Evolutionary conservation across 1,140 invertebrate species (phyloP).

Genomic region (Tribolium castaneum): DNA sequence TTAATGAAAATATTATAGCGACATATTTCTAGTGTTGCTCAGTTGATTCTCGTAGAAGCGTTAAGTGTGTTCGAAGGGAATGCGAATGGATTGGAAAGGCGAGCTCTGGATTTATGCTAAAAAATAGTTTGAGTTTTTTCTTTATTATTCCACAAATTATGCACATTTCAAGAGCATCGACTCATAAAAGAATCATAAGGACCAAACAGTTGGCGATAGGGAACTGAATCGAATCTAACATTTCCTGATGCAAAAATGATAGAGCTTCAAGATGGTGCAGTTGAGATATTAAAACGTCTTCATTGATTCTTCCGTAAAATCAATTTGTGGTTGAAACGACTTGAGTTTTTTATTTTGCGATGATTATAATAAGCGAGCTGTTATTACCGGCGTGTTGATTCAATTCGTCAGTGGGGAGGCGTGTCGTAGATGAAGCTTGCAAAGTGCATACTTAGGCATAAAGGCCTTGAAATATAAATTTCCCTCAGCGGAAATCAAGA

Average conservation of each 20-base stretch:
- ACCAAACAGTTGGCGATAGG: background rate
- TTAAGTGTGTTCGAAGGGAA: no score
- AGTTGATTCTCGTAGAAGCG: no score
- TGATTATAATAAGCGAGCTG: background rate
- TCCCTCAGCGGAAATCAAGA: slow-evolving; percentile 56
- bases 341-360: background rate
- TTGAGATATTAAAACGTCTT: background rate
- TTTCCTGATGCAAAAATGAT: background rate
- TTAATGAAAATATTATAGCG: no score
- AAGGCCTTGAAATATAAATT: slow-evolving; percentile 53
- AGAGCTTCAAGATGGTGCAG: background rate
- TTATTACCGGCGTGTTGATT: slow-evolving; percentile 40
- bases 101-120: background rate
- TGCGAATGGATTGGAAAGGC: background rate
- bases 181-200: background rate
- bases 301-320: background rate
- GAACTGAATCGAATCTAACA: background rate
- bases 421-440: slow-evolving; percentile 26
- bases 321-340: background rate
- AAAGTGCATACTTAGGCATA: slow-evolving; percentile 40
- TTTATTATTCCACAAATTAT: background rate
- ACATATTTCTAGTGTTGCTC: no score
- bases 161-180: background rate
- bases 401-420: slow-evolving; percentile 32
- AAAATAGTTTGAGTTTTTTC: background rate